Base-by-base conservation (phyloP, 2,797 vertebrate species). In the Notamacropus eugenii region DNA sequence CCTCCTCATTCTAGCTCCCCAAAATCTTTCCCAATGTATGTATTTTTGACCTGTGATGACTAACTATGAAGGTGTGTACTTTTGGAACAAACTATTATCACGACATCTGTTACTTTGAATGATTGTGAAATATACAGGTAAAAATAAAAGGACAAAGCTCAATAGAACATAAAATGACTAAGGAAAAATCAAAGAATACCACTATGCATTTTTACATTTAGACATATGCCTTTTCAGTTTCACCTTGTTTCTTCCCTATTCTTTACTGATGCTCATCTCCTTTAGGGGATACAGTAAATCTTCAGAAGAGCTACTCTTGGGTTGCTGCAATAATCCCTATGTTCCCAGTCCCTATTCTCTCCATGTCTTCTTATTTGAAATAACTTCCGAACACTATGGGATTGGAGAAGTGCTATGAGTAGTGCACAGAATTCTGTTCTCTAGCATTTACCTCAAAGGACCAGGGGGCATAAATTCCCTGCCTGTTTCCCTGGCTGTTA, bases 311-410 rank as follows among this genome's bases (percentile, higher is more conserved):
- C 55, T 93, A 90, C 0, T 19, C 8, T 59, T 74, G 34, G 92
- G 57, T 74, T 90, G n/a, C 28, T 28, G 40, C 0, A 92, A 16
- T 91, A 94, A 92, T 34, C 92, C 40, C 8, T 50, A 13, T 91
- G 59, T 52, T 92, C 31, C 12, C 10, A 94, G n/a, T 52, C 87
- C 91, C 31, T 91, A 34, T 52, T 13, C 92, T 59, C 90, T 94
- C 56, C 56, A 46, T 82, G 40, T 22, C 74, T 58, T 92, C 59
- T 96, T 87, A 40, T 55, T 94, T 90, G 93, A 93, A 96, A 58
- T 87, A 93, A 55, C 55, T 57, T 12, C 29, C 40, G 54, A 57
- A 58, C 57, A 28, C 55, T 54, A 27, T 56, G 82, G 52, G 82
- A 54, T 29, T 92, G 87, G 93, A 95, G 93, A 55, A 94, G 62